phyloP scores from a whole-genome alignment of 2,888 invertebrate genomes.

The Ochropleura plecta region DNA sequence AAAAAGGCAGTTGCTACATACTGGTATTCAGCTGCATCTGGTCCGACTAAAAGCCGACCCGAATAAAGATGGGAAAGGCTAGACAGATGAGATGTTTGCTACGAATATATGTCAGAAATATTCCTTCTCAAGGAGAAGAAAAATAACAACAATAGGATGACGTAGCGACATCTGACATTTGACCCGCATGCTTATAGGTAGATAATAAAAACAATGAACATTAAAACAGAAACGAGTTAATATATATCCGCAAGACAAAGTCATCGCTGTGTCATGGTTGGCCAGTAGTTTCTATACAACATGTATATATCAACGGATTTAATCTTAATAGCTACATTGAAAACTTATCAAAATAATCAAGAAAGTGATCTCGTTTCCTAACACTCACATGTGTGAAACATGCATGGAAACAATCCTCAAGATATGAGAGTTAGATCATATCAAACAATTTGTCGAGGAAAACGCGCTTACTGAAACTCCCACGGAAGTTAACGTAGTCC shows the following conservation, averaged over 20 bases:
- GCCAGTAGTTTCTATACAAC: conserved; percentile 32
- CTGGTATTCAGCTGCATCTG: too few species aligned
- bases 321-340: conserved; percentile 46
- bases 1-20: too few species aligned
- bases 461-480: conserved; percentile 52
- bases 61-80: too few species aligned
- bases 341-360: conserved; percentile 58
- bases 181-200: conserved; percentile 71
- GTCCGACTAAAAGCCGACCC: too few species aligned
- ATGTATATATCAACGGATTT: conserved; percentile 35
- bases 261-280: conserved; percentile 66
- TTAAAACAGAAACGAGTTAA: conserved; percentile 59
- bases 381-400: conserved; percentile 49
- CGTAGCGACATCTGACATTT: conserved; percentile 72
- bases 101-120: background rate
- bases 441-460: conserved; percentile 60
- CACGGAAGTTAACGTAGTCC: conserved; percentile 56
- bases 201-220: conserved; percentile 69
- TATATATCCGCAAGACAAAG: conserved; percentile 63
- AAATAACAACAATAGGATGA: conserved; percentile 64
- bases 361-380: conserved; percentile 55
- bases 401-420: conserved; percentile 49
- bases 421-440: conserved; percentile 55
- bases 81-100: background rate
- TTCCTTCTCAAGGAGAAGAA: background rate